A percentile compares a stretch with the other conserved stretches of the same genome.
Evolutionary conservation across 2,888 invertebrate species (phyloP).

Genomic region (Cataglyphis rosenhaueri): DNA sequence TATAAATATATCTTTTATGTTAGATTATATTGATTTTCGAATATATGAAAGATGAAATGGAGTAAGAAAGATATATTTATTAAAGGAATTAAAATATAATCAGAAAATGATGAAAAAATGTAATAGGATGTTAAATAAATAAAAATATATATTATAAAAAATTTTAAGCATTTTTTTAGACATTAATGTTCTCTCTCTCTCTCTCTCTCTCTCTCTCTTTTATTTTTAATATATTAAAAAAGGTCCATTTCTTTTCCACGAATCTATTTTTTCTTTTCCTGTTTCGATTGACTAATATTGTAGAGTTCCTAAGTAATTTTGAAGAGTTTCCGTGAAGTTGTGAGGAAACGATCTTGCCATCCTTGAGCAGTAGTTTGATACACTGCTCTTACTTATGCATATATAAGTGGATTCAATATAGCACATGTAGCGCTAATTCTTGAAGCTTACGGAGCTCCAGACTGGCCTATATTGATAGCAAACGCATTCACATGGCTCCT

Average conservation of each 20-base stretch:
- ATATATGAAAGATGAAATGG: not conserved
- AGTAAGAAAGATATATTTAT: not conserved
- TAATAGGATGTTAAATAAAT: not conserved
- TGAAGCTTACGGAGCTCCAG: slow-evolving; percentile 40
- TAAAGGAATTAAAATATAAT: not conserved
- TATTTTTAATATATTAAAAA: not conserved
- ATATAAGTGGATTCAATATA: slow-evolving; percentile 37
- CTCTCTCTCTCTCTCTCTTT: not conserved
- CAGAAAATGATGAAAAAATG: not conserved
- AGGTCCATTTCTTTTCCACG: not conserved
- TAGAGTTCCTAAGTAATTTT: not conserved
- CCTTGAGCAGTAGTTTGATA: not conserved
- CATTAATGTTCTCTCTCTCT: no score
- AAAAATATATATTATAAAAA: not conserved
- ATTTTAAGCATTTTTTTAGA: not conserved
- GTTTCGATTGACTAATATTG: not conserved
- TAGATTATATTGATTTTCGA: not conserved
- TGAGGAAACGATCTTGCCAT: not conserved
- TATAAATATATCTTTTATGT: not conserved
- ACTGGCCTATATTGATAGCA: slow-evolving; percentile 71
- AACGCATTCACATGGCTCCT: slow-evolving; percentile 55
- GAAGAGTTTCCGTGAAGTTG: not conserved
- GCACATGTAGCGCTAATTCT: slow-evolving; percentile 63
- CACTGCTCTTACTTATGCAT: not conserved
- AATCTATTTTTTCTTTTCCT: not conserved